A percentile compares a stretch with the other conserved stretches of the same genome.
These are phyloP conservation scores for Cichlasoma orientale DNA, from an alignment of 2,797 vertebrate genomes.

Conservation along the genomic window DNA sequence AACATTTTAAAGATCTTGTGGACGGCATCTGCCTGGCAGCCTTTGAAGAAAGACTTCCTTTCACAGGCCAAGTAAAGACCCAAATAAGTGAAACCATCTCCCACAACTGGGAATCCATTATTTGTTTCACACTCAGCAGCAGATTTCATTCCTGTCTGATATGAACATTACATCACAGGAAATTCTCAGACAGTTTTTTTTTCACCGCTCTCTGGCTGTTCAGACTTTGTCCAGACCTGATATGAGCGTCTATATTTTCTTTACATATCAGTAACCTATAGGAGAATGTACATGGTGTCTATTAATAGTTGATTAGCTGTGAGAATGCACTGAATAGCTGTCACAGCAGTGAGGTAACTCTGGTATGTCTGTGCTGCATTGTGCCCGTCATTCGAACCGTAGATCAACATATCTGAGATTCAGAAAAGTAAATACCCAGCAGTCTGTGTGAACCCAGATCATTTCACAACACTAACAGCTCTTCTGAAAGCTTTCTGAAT, in stretches of 20 bases:
- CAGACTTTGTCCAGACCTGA: conserved; percentile 18
- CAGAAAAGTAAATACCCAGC: background rate
- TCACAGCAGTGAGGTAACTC: background rate
- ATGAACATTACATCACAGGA: conserved; percentile 49
- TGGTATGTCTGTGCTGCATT: background rate
- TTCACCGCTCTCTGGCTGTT: background rate
- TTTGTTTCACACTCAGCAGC: conserved; percentile 24
- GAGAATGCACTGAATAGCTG: conserved; percentile 3
- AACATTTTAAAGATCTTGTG: background rate
- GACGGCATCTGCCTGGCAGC: background rate
- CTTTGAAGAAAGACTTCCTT: conserved; percentile 4
- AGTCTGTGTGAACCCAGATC: background rate
- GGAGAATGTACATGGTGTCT: background rate
- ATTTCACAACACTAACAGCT: background rate
- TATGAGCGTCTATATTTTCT: conserved; percentile 27
- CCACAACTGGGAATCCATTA: background rate
- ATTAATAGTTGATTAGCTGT: conserved; percentile 13
- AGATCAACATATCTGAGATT: background rate
- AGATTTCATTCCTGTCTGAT: conserved; percentile 49
- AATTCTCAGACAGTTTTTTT: conserved; percentile 55
- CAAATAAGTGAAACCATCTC: conserved; percentile 4
- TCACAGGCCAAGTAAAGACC: background rate
- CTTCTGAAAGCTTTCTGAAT: background rate
- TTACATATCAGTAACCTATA: background rate
- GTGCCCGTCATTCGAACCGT: background rate